phyloP scores from a whole-genome alignment of 2,797 vertebrate genomes.

The Rhyacichthys aspro region DNA sequence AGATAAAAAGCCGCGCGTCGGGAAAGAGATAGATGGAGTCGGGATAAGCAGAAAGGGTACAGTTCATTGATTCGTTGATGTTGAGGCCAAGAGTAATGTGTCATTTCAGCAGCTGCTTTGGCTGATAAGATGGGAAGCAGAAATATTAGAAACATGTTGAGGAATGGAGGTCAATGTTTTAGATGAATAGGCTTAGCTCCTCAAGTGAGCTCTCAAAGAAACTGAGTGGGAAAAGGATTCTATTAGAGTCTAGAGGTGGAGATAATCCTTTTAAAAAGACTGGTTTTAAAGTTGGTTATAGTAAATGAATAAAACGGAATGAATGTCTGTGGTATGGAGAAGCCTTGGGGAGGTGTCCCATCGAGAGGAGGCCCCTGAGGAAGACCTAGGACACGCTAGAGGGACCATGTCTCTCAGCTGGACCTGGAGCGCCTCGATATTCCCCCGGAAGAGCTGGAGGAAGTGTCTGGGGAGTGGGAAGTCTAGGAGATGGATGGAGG shows the following conservation, averaged over 20 bases:
- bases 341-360: too few species aligned
- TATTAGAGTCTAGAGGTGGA: neutral
- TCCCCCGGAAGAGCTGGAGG: too few species aligned
- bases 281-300: neutral
- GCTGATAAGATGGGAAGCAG: conserved; percentile 55
- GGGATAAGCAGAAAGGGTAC: conserved; percentile 13
- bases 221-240: neutral
- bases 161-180: conserved; percentile 13
- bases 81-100: conserved; percentile 43
- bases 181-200: conserved; percentile 7
- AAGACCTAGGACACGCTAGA: too few species aligned
- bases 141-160: conserved; percentile 30
- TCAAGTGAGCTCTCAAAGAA: conserved; percentile 15
- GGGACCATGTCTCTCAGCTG: too few species aligned
- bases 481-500: too few species aligned
- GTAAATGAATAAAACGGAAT: too few species aligned
- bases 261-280: neutral
- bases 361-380: too few species aligned
- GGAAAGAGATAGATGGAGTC: conserved; percentile 13
- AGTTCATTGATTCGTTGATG: conserved; percentile 46
- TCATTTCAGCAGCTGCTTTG: conserved; percentile 52
- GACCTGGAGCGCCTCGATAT: too few species aligned
- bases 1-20: neutral
- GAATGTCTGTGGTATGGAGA: too few species aligned
- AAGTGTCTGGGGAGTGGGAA: too few species aligned